phyloP scores from a whole-genome alignment of 1,140 invertebrate genomes.

The Penaeus japonicus region DNA sequence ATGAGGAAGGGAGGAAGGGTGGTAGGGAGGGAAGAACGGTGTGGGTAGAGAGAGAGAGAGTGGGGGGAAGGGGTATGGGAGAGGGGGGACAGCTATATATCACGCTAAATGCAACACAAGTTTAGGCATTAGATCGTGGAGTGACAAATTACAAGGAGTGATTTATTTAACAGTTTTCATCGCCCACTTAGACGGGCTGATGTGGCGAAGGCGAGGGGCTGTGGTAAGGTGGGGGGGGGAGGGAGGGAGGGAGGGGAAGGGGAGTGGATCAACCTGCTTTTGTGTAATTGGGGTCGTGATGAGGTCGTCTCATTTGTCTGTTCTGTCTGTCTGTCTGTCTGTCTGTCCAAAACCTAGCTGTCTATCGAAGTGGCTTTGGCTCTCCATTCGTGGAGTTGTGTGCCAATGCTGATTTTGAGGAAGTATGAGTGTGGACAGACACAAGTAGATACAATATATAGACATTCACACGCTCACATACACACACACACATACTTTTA shows the following conservation, averaged over 20 bases:
- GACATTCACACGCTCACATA: not conserved
- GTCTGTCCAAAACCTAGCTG: no score
- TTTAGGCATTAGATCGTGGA: not conserved
- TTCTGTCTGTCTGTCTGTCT: no score
- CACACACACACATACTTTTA: not conserved
- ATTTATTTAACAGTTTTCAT: not conserved
- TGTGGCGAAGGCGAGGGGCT: not conserved
- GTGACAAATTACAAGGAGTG: slow-evolving; percentile 2
- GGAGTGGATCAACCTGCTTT: no score
- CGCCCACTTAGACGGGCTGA: not conserved
- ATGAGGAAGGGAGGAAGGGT: not conserved
- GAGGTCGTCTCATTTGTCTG: no score
- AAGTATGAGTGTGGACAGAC: no score
- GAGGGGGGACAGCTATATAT: not conserved
- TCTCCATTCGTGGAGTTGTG: no score
- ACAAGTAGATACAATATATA: not conserved
- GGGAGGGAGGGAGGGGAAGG: no score
- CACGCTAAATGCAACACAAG: not conserved
- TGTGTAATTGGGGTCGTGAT: no score
- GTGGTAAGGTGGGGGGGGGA: no score
- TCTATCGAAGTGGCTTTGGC: no score
- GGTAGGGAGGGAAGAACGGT: not conserved
- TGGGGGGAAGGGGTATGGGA: not conserved
- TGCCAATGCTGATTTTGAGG: no score
- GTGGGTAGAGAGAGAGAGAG: no score